Base-by-base conservation (phyloP, 37 sponge, comb jelly and placozoan species). In the Amphimedon queenslandica region DNA sequence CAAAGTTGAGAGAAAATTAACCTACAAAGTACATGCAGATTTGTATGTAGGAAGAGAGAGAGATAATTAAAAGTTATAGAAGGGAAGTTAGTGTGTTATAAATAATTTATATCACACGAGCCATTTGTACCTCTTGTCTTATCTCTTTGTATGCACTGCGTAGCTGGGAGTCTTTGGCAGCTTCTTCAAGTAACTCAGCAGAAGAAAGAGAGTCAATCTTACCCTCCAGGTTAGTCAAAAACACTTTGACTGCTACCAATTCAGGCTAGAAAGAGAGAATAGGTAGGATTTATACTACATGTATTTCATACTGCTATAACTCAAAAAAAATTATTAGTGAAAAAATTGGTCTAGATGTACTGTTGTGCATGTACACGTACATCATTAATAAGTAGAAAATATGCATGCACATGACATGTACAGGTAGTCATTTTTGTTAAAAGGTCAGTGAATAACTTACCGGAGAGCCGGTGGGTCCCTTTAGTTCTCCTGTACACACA, bases 161-260 rank as follows among this genome's bases (percentile, higher is more conserved):
- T 3, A 79, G 58, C 57, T 77, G 66, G 1, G 10, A 2, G 8
- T 42, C 57, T 29, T 77, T 21, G 57, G 36, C 29, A 0, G 71
- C 65, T 1, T 70, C 20, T n/a, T 10, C 8, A 35, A 38, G 10
- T 35, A 38, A 23, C 39, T 67, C 27, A 31, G 38, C 27, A 23
- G 64, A 10, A 6, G 28, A 39, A 4, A 20, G 0, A 2, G 43
- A 6, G 13, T 68, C 42, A 20, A 38, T 56, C 38, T 75, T 60
- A 13, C 13, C 13, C n/a, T 75, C 33, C 6, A 68, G 24, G 10
- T 63, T 34, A 3, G 27, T 35, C 10, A 90, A 73, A 40, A 84
- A 90, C 16, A 90, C 41, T 80, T 90, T 90, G 5, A 84, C 73
- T 0, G 85, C 90, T 33, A 88, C 89, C 0, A 63, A 63, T 56